Percentiles rank a stretch among this genome's conserved stretches.
Evolutionary conservation across 2,797 vertebrate genomes (phyloP).

Genomic region (Chaenodraco wilsoni): DNA sequence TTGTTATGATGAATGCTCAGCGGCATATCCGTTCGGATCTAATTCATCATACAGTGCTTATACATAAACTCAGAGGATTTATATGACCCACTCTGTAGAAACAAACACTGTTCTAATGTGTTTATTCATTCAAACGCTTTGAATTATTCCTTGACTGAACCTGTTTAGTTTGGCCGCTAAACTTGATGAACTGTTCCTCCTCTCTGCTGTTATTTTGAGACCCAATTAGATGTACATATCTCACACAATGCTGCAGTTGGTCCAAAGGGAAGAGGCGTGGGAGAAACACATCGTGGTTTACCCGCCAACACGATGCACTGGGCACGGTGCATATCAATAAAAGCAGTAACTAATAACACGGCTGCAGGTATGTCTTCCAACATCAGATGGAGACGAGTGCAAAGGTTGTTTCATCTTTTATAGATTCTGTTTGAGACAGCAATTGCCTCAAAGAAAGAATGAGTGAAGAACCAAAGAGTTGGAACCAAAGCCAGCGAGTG

Average conservation of each 20-base stretch:
- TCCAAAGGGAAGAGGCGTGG: conserved; percentile 82
- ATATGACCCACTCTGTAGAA: not conserved
- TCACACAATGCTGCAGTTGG: conserved; percentile 70
- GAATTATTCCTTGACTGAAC: conserved; percentile 39
- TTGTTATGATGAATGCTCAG: conserved; percentile 76
- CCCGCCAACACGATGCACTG: conserved; percentile 71
- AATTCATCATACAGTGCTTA: conserved; percentile 66
- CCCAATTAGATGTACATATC: conserved; percentile 80
- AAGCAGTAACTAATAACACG: conserved; percentile 69
- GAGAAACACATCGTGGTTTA: conserved; percentile 75
- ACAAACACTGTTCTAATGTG: conserved; percentile 14
- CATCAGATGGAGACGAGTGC: conserved; percentile 79
- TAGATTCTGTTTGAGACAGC: conserved; percentile 81
- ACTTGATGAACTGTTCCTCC: conserved; percentile 63
- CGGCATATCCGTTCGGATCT: conserved; percentile 67
- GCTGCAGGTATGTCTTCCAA: conserved; percentile 81
- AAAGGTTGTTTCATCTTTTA: conserved; percentile 86
- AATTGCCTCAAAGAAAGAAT: conserved; percentile 81
- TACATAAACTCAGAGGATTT: conserved; percentile 44
- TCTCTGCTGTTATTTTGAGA: conserved; percentile 73
- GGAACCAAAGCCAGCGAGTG: conserved; percentile 37
- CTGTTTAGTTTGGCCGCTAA: conserved; percentile 51
- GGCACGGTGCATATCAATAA: conserved; percentile 74
- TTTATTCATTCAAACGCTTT: conserved; percentile 33
- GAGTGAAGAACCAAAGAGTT: conserved; percentile 57